Base-by-base conservation (phyloP, 2,113 vertebrate species). In the Microcebus jonahi region DNA sequence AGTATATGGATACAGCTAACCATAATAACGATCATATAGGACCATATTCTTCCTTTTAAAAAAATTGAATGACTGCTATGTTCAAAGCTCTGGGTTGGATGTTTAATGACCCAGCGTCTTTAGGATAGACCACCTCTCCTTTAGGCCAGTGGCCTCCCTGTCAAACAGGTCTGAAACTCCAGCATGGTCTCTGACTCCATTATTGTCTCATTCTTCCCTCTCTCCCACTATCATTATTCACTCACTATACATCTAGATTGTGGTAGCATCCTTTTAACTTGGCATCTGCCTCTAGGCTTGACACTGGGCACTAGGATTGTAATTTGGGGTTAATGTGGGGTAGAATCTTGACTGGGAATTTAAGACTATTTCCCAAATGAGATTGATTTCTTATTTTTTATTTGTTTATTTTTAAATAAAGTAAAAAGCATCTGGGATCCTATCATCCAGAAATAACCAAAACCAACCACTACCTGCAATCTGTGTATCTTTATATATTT, bases 371-470 rank as follows among this genome's bases (percentile, higher is more conserved):
- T 90, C 10, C 6, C 42, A 55, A 94, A 31, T 90, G 34, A 31
- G 6, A 39, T 2, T 8, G 7, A 81, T 70, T 93, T 92, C n/a
- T 83, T 86, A 39, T 27, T 65, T 94, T 87, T 90, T 68, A 6
- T 85, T 94, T 68, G 27, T 39, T 95, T 88, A 70, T 61, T 94
- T 94, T 23, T 82, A 77, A 82, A 85, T 55, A 89, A 92, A 71
- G n/a, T 68, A 45, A 85, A 96, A 94, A 90, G 29, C 6, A 92
- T 27, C 13, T 89, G 45, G 1, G 20, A 94, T 65, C 59, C 15
- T 92, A 84, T 48, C n/a, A 80, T 3, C 8, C n/a, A 93, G 85
- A 91, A 95, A 88, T 85, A 70, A 92, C 2, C 39, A 90, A 39
- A 65, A 50, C 27, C 48, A 59, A 29, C 11, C 36, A 71, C 29